Conservation (phyloP, 1,140 invertebrate genomes). For the Drosophila kikkawai region DNA sequence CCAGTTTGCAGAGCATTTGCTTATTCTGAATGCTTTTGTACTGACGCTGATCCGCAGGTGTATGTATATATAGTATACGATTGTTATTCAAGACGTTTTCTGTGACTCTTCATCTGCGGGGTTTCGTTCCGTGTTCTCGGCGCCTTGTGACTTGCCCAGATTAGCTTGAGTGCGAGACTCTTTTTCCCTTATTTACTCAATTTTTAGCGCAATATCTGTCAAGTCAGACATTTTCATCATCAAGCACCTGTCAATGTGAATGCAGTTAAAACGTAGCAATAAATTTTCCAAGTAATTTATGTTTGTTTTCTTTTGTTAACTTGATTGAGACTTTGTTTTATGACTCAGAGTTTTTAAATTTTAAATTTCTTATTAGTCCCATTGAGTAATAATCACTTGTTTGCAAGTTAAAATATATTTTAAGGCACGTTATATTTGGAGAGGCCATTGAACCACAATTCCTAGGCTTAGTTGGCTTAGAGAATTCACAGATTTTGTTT, state of each 20-base stretch:
- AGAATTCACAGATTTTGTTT: constrained; percentile 49
- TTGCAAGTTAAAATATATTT: background rate
- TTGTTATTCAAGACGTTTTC: constrained; percentile 72
- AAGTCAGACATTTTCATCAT: background rate
- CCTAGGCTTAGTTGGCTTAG: constrained; percentile 12
- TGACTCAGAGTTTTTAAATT: background rate
- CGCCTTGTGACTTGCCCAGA: constrained; percentile 28
- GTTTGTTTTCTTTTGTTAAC: background rate
- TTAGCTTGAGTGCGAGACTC: constrained; percentile 1
- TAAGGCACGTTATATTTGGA: too few relatives aligned
- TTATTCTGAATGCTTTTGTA: constrained; percentile 65
- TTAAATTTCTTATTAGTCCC: background rate
- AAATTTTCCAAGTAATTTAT: background rate
- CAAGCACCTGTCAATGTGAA: constrained; percentile 7
- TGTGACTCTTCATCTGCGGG: constrained; percentile 28
- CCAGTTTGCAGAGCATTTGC: constrained; percentile 44
- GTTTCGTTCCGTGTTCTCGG: constrained; percentile 34
- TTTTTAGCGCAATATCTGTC: constrained; percentile 13
- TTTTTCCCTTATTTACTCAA: constrained; percentile 14
- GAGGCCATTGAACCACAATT: constrained; percentile 54
- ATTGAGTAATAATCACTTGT: background rate
- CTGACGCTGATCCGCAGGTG: constrained; percentile 47
- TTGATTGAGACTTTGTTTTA: background rate
- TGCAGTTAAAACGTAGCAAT: background rate
- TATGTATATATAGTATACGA: constrained; percentile 7